Evolutionary conservation across 2,888 invertebrate genomes (phyloP).

Genomic region (Melinaea menophilus): DNA sequence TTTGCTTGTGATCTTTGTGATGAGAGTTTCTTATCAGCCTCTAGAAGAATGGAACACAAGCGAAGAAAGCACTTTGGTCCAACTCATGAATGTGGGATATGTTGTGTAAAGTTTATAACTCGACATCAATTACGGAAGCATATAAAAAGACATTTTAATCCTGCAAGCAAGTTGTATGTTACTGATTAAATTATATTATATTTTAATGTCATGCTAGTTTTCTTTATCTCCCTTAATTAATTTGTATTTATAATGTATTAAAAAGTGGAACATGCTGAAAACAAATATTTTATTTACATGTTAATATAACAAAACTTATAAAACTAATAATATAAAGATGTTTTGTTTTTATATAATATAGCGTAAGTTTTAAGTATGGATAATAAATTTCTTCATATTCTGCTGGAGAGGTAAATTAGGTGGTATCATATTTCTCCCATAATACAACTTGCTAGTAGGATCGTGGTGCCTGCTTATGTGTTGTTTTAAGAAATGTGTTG

Average conservation of each 20-base stretch:
- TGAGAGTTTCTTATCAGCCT: constrained; percentile 62
- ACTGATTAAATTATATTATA: constrained; percentile 12
- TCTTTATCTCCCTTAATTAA: background rate
- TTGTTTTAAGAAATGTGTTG: constrained; percentile 56
- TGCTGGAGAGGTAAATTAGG: constrained; percentile 54
- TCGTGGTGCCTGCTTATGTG: constrained; percentile 64
- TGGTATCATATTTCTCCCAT: constrained; percentile 48
- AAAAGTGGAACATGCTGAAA: background rate
- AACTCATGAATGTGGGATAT: constrained; percentile 52
- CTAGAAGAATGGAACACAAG: constrained; percentile 60
- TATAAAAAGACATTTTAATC: constrained; percentile 55
- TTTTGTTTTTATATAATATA: constrained; percentile 8
- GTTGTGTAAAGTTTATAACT: constrained; percentile 55
- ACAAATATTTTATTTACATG: constrained; percentile 3
- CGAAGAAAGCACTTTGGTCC: constrained; percentile 59
- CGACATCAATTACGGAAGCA: constrained; percentile 51
- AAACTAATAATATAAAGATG: constrained; percentile 8
- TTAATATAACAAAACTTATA: constrained; percentile 10
- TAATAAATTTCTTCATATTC: constrained; percentile 44
- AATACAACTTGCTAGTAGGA: constrained; percentile 59
- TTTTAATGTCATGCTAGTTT: background rate
- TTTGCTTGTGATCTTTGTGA: constrained; percentile 60
- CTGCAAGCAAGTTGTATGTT: constrained; percentile 59
- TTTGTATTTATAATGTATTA: background rate
- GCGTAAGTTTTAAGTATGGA: constrained; percentile 21